These are phyloP conservation scores for Vidua chalybeata DNA, from an alignment of 2,113 vertebrate species.

Conservation along the genomic window DNA sequence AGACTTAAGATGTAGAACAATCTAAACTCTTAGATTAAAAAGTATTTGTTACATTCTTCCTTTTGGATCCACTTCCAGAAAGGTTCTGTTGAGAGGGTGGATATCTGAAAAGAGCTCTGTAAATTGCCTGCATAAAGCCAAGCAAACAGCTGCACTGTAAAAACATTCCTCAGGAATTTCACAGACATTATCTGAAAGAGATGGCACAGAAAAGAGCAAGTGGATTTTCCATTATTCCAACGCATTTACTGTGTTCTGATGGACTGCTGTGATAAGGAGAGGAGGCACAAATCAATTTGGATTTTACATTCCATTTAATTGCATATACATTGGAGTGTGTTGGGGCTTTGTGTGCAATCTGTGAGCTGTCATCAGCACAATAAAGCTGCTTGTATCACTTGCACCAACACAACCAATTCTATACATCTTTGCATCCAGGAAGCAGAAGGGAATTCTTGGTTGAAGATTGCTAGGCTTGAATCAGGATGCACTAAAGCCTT, in stretches of 20 bases:
- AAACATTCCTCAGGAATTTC: constrained; percentile 40
- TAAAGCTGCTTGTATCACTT: not conserved
- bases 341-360: not conserved
- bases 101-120: not conserved
- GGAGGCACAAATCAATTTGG: constrained; percentile 41
- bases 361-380: not conserved
- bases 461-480: not conserved
- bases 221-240: constrained; percentile 41
- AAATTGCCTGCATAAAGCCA: constrained; percentile 5
- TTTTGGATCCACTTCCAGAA: not conserved
- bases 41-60: not conserved
- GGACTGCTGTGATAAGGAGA: constrained; percentile 13
- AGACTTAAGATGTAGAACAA: not conserved
- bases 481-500: not conserved
- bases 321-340: not conserved
- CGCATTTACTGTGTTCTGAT: constrained; percentile 20
- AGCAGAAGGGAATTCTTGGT: not conserved
- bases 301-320: constrained; percentile 57
- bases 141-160: not conserved
- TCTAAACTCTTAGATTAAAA: not conserved
- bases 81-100: not conserved
- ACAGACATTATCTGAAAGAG: not conserved
- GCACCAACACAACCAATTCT: not conserved
- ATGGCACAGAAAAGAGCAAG: constrained; percentile 2
- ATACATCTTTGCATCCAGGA: not conserved